Conservation (phyloP, 1,140 invertebrate species). For the Halesus radiatus region DNA sequence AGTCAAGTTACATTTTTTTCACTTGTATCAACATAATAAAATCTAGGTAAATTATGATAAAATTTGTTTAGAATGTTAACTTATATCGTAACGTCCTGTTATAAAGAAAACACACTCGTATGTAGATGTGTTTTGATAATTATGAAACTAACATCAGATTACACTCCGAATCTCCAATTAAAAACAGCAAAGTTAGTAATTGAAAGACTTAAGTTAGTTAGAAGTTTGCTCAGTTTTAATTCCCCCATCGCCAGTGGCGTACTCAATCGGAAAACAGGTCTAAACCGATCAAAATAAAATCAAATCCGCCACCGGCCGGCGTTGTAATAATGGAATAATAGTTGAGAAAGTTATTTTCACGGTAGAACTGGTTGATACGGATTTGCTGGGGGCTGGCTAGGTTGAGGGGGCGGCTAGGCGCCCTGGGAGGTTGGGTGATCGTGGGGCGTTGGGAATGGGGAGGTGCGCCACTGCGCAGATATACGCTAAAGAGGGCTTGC, state of each 20-base stretch:
- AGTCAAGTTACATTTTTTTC: too few species aligned
- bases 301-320: slow-evolving; percentile 20
- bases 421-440: too few species aligned
- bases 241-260: slow-evolving; percentile 4
- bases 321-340: slow-evolving; percentile 48
- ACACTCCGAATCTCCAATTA: too few species aligned
- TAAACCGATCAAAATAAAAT: slow-evolving; percentile 25
- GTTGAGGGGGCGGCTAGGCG: too few species aligned
- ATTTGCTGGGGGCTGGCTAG: slow-evolving; percentile 17
- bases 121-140: too few species aligned
- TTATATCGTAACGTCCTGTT: too few species aligned
- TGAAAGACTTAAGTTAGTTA: background rate
- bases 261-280: slow-evolving; percentile 15
- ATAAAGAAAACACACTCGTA: too few species aligned
- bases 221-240: background rate
- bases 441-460: background rate
- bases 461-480: background rate
- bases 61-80: too few species aligned
- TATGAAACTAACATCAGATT: too few species aligned
- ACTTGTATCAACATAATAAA: too few species aligned
- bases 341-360: slow-evolving; percentile 57
- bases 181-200: background rate
- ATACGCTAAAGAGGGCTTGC: background rate
- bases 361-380: slow-evolving; percentile 34
- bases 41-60: too few species aligned